Percentiles rank a stretch among this genome's conserved stretches.
phyloP scores from a whole-genome alignment of 2,888 invertebrate species.

The Ectemnius continuus region DNA sequence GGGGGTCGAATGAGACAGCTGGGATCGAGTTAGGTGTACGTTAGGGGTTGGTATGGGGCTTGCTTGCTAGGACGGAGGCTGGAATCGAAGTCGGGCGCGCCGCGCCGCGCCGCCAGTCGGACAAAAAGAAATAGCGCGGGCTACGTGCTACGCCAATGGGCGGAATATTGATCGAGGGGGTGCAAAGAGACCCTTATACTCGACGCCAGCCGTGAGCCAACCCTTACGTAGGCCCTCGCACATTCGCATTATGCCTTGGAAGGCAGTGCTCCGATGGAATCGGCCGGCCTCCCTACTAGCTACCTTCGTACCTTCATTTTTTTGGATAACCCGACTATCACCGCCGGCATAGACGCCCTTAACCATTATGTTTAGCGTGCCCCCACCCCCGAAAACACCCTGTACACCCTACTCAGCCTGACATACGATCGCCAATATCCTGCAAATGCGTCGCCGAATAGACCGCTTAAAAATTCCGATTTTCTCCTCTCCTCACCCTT shows the following conservation, averaged over 20 bases:
- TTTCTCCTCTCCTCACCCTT: no score
- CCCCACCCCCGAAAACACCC: slow-evolving; percentile 2
- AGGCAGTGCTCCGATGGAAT: slow-evolving; percentile 33
- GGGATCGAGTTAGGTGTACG: no score
- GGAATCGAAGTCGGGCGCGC: no score
- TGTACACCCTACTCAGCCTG: no score
- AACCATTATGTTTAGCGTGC: slow-evolving; percentile 5
- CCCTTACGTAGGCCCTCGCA: slow-evolving; percentile 61
- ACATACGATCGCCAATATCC: no score
- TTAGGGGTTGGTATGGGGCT: no score
- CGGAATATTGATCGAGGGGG: slow-evolving; percentile 72
- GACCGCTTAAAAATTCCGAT: no score
- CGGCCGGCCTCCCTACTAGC: slow-evolving; percentile 25
- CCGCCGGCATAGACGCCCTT: not conserved
- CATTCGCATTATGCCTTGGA: slow-evolving; percentile 53
- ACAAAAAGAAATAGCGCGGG: slow-evolving; percentile 58
- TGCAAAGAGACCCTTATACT: slow-evolving; percentile 66
- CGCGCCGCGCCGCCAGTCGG: not conserved
- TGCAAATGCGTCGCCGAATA: no score
- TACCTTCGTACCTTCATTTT: slow-evolving; percentile 10
- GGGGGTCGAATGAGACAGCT: no score
- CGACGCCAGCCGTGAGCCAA: slow-evolving; percentile 59
- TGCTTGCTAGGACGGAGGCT: no score
- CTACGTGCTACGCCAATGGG: slow-evolving; percentile 71
- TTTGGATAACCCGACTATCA: not conserved